Base-by-base conservation (phyloP, 2,797 vertebrate species). In the Sus cebifrons region DNA sequence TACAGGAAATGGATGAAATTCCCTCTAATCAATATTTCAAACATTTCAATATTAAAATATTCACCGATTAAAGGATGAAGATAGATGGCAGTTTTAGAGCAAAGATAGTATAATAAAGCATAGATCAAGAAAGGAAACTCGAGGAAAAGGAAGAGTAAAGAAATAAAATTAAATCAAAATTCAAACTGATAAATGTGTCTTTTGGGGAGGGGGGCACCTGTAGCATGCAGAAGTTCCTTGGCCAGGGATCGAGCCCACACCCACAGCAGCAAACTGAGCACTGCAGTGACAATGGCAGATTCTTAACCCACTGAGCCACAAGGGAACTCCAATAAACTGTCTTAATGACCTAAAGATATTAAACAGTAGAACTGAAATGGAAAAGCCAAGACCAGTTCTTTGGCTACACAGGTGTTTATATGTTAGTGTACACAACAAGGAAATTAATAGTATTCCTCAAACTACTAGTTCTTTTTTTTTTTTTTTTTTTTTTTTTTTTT, bases 161-260 rank as follows among this genome's bases (percentile, higher is more conserved):
- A 86, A 90, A 83, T 32, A 54, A 65, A 78, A 54, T 62, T 11
- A 75, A 94, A 71, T 1, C 21, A 87, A 82, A 93, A 92, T 14
- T 1, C n/a, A 49, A 49, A 49, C 10, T 23, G 44, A 52, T 65
- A 40, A 70, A 49, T 49, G 44, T 49, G 6, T 49, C 9, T 49
- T 49, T 49, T 49, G 44, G 44, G 44, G 44, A 36, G 44, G 44
- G 9, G 44, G 44, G 44, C 44, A 49, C 44, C 9, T 49, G 44
- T 49, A 10, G 44, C 44, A 49, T 49, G 44, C 44, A 49, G 44
- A 49, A 49, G 44, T 49, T 49, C 44, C 44, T 49, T 49, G 44
- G 44, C 44, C 44, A 49, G 44, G 44, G 44, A 49, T 49, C 9
- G 44, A 49, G 44, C 44, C 44, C 44, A 49, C 44, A 49, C 44